Evolutionary conservation across 2,797 vertebrate species (phyloP), one percentile per base, ranked within the genome.

Genomic region (Hypotaenidia okinawae): DNA sequence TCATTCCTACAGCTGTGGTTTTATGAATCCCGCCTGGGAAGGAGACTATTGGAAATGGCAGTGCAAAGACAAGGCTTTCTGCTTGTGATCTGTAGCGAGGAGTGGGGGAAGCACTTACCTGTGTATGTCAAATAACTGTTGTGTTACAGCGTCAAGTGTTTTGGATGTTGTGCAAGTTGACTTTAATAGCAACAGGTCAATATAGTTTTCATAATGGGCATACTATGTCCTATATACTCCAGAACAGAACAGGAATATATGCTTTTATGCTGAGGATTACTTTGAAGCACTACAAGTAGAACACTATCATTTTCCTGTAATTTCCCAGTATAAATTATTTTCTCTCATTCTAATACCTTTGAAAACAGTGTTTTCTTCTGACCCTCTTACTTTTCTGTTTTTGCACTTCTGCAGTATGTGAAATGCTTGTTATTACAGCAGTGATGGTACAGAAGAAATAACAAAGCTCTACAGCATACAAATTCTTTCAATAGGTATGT

Each of bases 401-500:
- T 84, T 91, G 39, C 41, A 87, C 45, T 62, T 87, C 57, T 89
- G 51, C 77, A 84, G 39, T 17, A 41, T 41, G 33, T 74, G 90
- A 84, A 94, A 72, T 0, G 0, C 61, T 84, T 82, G 59, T 72
- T 91, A 39, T 88, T 80, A 32, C 18, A 89, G 27, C 54, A 64
- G 4, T 47, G 54, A 47, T 67, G 83, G 58, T 83, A 39, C 64
- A 72, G 64, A 92, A 94, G 91, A 83, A 87, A 86, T 68, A 91
- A 59, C 55, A 90, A 89, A 68, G 33, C 63, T 93, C 49, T 69
- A 6, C 37, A 52, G 59, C 22, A 8, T 4, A 90, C 69, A 86
- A 66, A 61, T 58, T 90, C 33, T 94, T 84, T 77, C 84, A 86
- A 67, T 33, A 93, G 80, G 70, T 95, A 58, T 59, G 88, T 85